These are phyloP conservation scores for Borostomias antarcticus DNA, from an alignment of 2,797 vertebrate genomes.

Conservation along the genomic window DNA sequence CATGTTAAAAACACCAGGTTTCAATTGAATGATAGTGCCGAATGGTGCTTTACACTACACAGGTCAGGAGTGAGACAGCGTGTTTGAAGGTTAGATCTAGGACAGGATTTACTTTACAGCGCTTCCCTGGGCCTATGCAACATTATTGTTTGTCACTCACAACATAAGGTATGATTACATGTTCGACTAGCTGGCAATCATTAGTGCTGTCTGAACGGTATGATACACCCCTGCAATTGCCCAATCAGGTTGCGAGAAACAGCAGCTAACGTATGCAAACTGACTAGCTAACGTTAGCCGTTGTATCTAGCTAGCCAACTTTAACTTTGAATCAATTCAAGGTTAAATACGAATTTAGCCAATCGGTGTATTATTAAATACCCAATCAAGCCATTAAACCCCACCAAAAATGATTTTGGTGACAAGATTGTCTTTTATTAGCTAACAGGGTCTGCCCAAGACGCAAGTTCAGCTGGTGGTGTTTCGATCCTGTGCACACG, in stretches of 20 bases:
- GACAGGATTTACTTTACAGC: too few relatives aligned
- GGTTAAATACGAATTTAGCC: not conserved
- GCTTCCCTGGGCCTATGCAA: not conserved
- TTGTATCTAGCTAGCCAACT: not conserved
- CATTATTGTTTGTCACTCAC: not conserved
- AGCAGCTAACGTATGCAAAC: not conserved
- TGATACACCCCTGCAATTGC: slow-evolving; percentile 53
- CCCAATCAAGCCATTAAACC: too few relatives aligned
- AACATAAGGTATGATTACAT: not conserved
- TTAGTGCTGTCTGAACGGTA: too few relatives aligned
- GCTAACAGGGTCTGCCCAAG: too few relatives aligned
- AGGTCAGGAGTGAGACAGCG: too few relatives aligned
- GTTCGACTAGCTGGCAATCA: not conserved
- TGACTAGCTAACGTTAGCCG: not conserved
- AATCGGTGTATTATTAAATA: too few relatives aligned
- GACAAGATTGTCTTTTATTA: too few relatives aligned
- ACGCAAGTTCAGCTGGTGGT: not conserved
- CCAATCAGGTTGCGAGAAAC: slow-evolving; percentile 48
- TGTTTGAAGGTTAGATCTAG: too few relatives aligned
- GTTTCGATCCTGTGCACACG: not conserved
- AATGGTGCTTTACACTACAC: too few relatives aligned
- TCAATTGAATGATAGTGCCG: too few relatives aligned
- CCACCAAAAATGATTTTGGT: too few relatives aligned
- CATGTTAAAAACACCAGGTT: too few relatives aligned
- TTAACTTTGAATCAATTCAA: not conserved